Evolutionary conservation across 92 coral and sea anemone genomes (phyloP), one percentile per base, ranked within the genome.

Genomic region (Porites divaricata): DNA sequence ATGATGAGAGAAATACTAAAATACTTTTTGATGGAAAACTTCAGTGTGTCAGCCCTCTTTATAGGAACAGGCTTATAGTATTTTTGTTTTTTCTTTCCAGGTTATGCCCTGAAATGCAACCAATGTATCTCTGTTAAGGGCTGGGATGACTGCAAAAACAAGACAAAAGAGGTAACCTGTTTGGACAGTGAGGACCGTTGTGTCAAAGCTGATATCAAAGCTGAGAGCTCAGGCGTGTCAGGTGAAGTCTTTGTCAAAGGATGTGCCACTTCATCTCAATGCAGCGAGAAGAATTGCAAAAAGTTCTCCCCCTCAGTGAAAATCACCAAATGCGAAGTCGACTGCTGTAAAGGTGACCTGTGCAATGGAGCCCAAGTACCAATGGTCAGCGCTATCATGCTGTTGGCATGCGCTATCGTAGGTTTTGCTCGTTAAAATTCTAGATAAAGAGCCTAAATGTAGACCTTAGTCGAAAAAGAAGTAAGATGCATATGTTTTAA

Each of bases 361-460:
- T 89, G 92, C 63, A 89, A 89, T 63, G 64, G 69, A 53, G 89
- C 72, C 11, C 3, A 89, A 17, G 53, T 89, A 45, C 87, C 92
- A 50, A 41, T 45, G 77, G 82, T 73, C 85, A 89, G 92, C 89
- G 73, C 70, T 49, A 26, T 89, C 57, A 28, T 58, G 54, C 50
- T 89, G 25, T 21, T 81, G 86, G 22, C 92, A 73, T 89, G 89
- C 79, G 28, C 81, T n/a, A 8, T 85, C 23, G 71, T 89, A 48
- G 85, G 86, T 52, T n/a, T 83, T n/a, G 26, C 71, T 9, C 78
- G 54, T 21, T 53, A 25, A 58, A 35, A 6, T 35, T 35, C 41
- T 4, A 35, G 41, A 35, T 35, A 35, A 35, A 35, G 41, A 35
- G 41, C 41, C 41, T 35, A 6, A 35, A 35, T 35, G 41, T 35